Evolutionary conservation across 2,797 vertebrate genomes (phyloP).

Genomic region (Melanotaenia maccullochi): DNA sequence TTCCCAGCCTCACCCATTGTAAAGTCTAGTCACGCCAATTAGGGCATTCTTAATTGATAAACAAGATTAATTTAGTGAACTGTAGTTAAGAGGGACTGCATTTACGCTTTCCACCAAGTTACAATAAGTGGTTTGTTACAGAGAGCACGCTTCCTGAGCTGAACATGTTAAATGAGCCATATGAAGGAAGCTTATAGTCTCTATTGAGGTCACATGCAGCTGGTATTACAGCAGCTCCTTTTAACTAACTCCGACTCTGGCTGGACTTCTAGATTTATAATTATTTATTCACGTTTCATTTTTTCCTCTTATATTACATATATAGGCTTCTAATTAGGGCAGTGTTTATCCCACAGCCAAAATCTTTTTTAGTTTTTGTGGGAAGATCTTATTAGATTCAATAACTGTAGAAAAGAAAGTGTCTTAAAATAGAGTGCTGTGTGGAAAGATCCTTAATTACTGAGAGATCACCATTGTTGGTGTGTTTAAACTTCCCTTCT

Average conservation of each 20-base stretch:
- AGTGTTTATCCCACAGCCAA: background rate
- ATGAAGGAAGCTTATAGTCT: slow-evolving; percentile 8
- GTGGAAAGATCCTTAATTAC: slow-evolving; percentile 7
- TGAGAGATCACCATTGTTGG: background rate
- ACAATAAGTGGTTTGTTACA: slow-evolving; percentile 5
- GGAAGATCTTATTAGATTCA: slow-evolving; percentile 1
- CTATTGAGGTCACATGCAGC: slow-evolving; percentile 4
- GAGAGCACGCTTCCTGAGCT: background rate
- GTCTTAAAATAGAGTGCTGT: background rate
- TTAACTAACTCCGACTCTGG: slow-evolving; percentile 10
- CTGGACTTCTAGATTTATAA: background rate
- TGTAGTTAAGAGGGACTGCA: slow-evolving; percentile 17
- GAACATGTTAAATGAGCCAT: slow-evolving; percentile 1
- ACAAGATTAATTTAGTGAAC: background rate
- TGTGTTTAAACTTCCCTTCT: background rate
- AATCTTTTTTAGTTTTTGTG: background rate
- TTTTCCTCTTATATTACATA: background rate
- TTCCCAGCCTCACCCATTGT: no score
- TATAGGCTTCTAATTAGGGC: slow-evolving; percentile 7
- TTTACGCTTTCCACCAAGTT: background rate
- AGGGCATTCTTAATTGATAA: slow-evolving; percentile 5
- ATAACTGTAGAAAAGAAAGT: background rate
- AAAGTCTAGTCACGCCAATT: background rate
- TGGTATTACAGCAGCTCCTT: slow-evolving; percentile 14
- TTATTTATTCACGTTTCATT: background rate